Evolutionary conservation across 92 coral and sea anemone genomes (phyloP).

Genomic region (Micromussa lordhowensis): DNA sequence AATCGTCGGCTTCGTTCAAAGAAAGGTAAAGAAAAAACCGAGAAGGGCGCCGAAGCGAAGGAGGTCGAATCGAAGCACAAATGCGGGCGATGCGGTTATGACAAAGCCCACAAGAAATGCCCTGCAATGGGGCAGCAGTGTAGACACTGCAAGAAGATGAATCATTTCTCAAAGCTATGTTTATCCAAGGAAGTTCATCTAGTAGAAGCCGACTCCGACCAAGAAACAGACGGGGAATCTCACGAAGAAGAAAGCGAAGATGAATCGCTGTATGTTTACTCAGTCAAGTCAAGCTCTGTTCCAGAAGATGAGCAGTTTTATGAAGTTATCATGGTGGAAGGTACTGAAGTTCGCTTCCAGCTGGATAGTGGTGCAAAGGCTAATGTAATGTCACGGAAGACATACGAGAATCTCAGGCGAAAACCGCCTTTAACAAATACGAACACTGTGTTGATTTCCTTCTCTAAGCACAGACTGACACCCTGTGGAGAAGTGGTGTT

Average conservation of each 20-base stretch:
- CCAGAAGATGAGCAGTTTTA: slow-evolving; percentile 28
- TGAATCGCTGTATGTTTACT: slow-evolving; percentile 2
- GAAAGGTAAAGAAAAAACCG: too few species aligned
- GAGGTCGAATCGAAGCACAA: too few species aligned
- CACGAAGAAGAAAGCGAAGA: slow-evolving; percentile 12
- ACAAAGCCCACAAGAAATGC: too few species aligned
- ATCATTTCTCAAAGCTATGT: too few species aligned
- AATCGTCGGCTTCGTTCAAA: too few species aligned
- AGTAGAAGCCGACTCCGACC: slow-evolving; percentile 7
- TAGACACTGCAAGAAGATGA: background rate
- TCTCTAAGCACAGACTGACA: background rate
- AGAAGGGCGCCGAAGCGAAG: too few species aligned
- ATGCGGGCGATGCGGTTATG: too few species aligned
- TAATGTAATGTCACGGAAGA: slow-evolving; percentile 29
- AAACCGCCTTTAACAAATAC: too few species aligned
- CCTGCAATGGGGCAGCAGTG: too few species aligned
- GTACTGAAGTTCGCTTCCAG: too few species aligned
- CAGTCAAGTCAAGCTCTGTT: slow-evolving; percentile 10
- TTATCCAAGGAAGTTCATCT: background rate
- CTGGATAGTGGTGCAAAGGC: slow-evolving; percentile 2
- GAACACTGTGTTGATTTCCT: too few species aligned
- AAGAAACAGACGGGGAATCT: slow-evolving; percentile 7
- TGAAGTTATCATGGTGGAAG: slow-evolving; percentile 20
- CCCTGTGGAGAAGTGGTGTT: slow-evolving; percentile 15
- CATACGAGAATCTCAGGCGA: slow-evolving; percentile 18